Evolutionary conservation across 2,113 vertebrate species (phyloP).

Genomic region (Labeo rohita): DNA sequence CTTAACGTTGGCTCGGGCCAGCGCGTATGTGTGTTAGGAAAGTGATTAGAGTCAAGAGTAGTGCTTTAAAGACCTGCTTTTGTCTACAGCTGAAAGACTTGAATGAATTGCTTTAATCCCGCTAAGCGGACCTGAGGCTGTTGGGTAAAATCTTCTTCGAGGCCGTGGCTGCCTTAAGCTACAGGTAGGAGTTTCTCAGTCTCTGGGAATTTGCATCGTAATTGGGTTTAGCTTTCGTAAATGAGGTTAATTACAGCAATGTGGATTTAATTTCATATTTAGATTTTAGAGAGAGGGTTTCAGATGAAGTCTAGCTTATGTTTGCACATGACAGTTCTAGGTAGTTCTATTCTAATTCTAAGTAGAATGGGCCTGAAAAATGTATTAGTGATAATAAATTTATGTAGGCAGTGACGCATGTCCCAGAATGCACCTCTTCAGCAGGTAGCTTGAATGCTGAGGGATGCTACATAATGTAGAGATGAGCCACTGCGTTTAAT

Average conservation of each 20-base stretch:
- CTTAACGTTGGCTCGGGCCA: conserved; percentile 47
- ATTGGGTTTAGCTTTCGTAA: conserved; percentile 23
- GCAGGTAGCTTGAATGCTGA: conserved; percentile 27
- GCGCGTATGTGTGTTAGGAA: conserved; percentile 49
- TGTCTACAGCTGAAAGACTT: conserved; percentile 62
- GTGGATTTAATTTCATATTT: conserved; percentile 52
- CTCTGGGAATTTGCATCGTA: neutral
- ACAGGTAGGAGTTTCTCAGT: conserved; percentile 39
- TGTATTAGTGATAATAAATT: conserved; percentile 74
- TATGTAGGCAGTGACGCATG: conserved; percentile 57
- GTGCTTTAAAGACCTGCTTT: conserved; percentile 59
- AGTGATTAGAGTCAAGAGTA: conserved; percentile 54
- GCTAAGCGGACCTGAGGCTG: conserved; percentile 71
- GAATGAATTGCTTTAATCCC: conserved; percentile 68
- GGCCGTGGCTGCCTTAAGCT: neutral
- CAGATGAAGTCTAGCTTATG: neutral
- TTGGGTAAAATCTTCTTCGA: conserved; percentile 30
- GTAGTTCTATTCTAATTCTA: conserved; percentile 39
- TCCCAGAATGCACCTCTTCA: conserved; percentile 39
- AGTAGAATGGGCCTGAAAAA: conserved; percentile 71
- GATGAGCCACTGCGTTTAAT: neutral
- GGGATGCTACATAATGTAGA: conserved; percentile 11
- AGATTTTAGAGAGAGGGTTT: neutral
- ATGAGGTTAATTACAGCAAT: conserved; percentile 24
- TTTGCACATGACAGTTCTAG: conserved; percentile 37